Evolutionary conservation across 2,797 vertebrate species (phyloP), one percentile per base, ranked within the genome.

Genomic region (Cuniculus paca): DNA sequence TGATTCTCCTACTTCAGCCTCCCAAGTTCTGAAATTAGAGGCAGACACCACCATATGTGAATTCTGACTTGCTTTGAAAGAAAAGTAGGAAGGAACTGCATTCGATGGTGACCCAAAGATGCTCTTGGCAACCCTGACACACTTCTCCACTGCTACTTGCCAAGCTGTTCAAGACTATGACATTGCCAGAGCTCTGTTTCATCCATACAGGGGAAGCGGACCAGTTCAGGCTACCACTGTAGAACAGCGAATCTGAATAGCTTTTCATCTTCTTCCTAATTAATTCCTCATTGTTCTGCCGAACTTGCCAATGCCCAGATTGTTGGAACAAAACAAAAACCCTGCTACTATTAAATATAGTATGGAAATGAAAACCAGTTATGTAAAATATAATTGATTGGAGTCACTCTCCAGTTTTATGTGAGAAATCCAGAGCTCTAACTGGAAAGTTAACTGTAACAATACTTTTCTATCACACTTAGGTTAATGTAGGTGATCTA

Each of bases 201-300:
- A 9, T 93, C 86, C 36, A 28, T 92, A 14, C 26, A 50, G 4
- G 36, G 61, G 50, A 74, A 42, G 3, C 31, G n/a, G 39, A 70
- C 63, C 63, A 42, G 60, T n/a, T 17, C 54, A 13, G 19, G 20
- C 52, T 63, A 45, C 65, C 24, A 54, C 0, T 26, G 42, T 45
- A 68, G 42, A 86, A 45, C 11, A 80, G 48, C 88, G 88, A 74
- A 48, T 52, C 8, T 50, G 14, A 58, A 17, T 86, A 81, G 34
- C 63, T 90, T 96, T 90, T 63, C 48, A 65, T 93, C 86, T 79
- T 39, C 39, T 89, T 68, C 94, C 75, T 96, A 72, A 79, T 92
- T 28, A 87, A 36, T 56, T 48, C 11, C 86, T 79, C 34, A 58
- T 91, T 95, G 45, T 95, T 94, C 92, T 75, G 42, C 65, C 61